phyloP scores from a whole-genome alignment of 2,888 invertebrate species.

The Sipha maydis region DNA sequence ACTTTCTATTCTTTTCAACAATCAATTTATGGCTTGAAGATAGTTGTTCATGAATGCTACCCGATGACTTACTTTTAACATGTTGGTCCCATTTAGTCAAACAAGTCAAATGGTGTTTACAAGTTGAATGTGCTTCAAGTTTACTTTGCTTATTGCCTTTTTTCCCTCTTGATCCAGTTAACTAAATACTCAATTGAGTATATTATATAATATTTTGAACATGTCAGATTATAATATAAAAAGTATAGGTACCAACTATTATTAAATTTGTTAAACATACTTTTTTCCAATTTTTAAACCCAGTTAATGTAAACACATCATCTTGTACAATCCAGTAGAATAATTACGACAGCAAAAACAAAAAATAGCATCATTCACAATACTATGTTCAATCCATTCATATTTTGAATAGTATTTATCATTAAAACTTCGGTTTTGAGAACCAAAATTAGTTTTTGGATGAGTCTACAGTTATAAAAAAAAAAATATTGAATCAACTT shows the following conservation, averaged over 20 bases:
- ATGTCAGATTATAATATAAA: background rate
- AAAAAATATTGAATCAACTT: too few relatives aligned
- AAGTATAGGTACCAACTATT: too few relatives aligned
- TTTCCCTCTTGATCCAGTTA: background rate
- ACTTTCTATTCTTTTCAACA: constrained; percentile 4
- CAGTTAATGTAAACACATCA: background rate
- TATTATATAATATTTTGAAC: background rate
- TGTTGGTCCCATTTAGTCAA: background rate
- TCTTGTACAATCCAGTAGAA: background rate
- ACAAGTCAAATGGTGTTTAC: constrained; percentile 6
- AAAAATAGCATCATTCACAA: constrained; percentile 8
- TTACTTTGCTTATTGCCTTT: too few relatives aligned
- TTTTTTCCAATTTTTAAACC: constrained; percentile 5
- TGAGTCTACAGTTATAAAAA: background rate
- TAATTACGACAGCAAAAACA: constrained; percentile 18
- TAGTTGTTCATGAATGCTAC: background rate
- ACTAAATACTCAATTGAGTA: background rate
- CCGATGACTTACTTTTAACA: background rate
- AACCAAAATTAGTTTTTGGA: constrained; percentile 17
- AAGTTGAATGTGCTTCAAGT: background rate
- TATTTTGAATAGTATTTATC: background rate
- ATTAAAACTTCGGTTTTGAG: constrained; percentile 7
- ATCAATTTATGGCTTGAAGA: background rate
- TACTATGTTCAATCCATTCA: constrained; percentile 7
- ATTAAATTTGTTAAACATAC: background rate